phyloP scores from a whole-genome alignment of 2,113 vertebrate species.

The Chaetorhynchus papuensis region DNA sequence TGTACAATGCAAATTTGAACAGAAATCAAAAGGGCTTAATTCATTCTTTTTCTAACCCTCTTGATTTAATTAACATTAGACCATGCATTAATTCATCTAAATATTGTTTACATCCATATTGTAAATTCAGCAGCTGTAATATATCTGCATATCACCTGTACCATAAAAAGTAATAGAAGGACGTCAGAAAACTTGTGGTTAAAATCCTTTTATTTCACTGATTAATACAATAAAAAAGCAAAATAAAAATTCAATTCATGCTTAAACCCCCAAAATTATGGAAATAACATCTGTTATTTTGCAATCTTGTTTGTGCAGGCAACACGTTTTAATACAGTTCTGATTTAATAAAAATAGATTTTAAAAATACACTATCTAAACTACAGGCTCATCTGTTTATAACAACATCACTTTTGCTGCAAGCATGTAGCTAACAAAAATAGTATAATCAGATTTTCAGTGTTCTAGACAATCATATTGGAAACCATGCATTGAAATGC shows the following conservation, averaged over 20 bases:
- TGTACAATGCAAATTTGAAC: not conserved
- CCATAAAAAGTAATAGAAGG: not conserved
- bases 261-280: not conserved
- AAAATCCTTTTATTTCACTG: not conserved
- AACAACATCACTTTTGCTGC: not conserved
- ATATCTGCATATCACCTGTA: not conserved
- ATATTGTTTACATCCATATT: not conserved
- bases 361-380: not conserved
- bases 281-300: slow-evolving; percentile 18
- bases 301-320: not conserved
- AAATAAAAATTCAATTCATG: not conserved
- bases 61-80: not conserved
- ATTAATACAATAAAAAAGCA: not conserved
- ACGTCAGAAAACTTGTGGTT: not conserved
- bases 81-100: not conserved
- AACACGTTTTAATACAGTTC: not conserved
- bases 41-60: not conserved
- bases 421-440: not conserved
- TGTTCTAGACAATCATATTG: rapidly evolving
- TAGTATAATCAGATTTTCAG: not conserved
- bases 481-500: not conserved
- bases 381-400: not conserved
- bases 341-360: not conserved
- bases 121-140: not conserved
- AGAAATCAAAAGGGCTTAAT: not conserved